Evolutionary conservation across 2,888 invertebrate species (phyloP).

Genomic region (Phyllotreta cruciferae): DNA sequence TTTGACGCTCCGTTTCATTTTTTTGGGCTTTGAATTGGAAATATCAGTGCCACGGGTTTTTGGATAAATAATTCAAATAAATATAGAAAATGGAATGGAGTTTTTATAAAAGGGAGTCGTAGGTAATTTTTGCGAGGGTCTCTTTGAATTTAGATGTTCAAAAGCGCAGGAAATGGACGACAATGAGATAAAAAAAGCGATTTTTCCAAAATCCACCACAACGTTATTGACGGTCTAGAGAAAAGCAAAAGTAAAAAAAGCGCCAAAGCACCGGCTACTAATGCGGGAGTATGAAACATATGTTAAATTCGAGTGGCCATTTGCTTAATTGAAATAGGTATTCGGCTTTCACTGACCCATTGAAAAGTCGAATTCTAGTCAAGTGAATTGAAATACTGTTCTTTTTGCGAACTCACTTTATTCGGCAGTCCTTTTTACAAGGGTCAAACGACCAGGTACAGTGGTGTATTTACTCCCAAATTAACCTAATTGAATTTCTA

Average conservation of each 20-base stretch:
- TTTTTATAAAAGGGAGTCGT: too few relatives aligned
- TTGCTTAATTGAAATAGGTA: conserved; percentile 59
- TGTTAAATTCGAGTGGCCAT: conserved; percentile 57
- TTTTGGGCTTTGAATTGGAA: too few relatives aligned
- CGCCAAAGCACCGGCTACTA: conserved; percentile 25
- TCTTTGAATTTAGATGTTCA: not conserved
- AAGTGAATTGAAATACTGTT: conserved; percentile 55
- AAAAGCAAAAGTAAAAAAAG: conserved; percentile 40
- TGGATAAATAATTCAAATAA: too few relatives aligned
- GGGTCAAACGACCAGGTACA: conserved; percentile 26
- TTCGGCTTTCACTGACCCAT: conserved; percentile 56
- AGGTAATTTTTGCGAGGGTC: too few relatives aligned
- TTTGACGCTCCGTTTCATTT: conserved; percentile 47
- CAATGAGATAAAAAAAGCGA: conserved; percentile 26
- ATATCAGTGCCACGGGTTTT: too few relatives aligned
- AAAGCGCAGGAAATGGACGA: conserved; percentile 10
- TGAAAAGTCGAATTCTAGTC: conserved; percentile 58
- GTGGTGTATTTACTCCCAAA: conserved; percentile 19
- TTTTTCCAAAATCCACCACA: conserved; percentile 23
- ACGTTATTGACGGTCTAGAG: conserved; percentile 33
- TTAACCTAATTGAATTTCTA: conserved; percentile 24
- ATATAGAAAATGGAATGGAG: too few relatives aligned
- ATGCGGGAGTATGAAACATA: conserved; percentile 48
- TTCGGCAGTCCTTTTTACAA: conserved; percentile 33
- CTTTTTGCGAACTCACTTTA: conserved; percentile 55